These are phyloP conservation scores for Cydia pomonella DNA, from an alignment of 1,140 invertebrate species.

Conservation along the genomic window DNA sequence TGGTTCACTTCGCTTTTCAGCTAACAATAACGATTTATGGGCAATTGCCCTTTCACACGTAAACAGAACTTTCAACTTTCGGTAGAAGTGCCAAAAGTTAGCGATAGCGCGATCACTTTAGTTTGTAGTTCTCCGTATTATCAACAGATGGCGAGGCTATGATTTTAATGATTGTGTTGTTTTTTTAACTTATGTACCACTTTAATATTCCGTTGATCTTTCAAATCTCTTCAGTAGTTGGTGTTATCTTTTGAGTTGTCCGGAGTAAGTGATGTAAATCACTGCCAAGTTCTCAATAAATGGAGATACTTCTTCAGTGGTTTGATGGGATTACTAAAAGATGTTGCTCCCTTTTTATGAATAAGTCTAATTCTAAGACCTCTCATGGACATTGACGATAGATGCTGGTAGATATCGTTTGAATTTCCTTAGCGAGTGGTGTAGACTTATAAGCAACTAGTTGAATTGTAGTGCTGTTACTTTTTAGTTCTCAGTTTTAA, in stretches of 20 bases:
- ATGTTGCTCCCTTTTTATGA: neutral
- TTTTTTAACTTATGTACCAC: neutral
- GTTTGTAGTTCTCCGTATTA: neutral
- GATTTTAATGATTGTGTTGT: neutral
- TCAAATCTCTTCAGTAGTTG: neutral
- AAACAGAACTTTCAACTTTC: neutral
- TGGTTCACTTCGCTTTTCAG: neutral
- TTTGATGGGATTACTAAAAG: neutral
- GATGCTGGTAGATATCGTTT: neutral
- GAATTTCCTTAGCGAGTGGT: neutral
- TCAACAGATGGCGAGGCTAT: neutral
- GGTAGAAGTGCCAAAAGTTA: neutral
- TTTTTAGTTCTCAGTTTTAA: neutral
- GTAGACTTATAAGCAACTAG: neutral
- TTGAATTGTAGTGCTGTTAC: conserved; percentile 1
- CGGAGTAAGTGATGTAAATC: neutral
- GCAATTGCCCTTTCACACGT: too few relatives aligned
- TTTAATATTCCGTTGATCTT: too few relatives aligned
- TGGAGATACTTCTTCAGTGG: neutral
- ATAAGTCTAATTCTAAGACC: neutral
- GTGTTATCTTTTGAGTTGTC: neutral
- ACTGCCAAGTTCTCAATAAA: neutral
- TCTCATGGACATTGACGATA: neutral
- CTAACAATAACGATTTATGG: too few relatives aligned
- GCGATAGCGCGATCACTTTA: neutral